phyloP scores from a whole-genome alignment of 2,888 invertebrate genomes.

The Baccha elongata region DNA sequence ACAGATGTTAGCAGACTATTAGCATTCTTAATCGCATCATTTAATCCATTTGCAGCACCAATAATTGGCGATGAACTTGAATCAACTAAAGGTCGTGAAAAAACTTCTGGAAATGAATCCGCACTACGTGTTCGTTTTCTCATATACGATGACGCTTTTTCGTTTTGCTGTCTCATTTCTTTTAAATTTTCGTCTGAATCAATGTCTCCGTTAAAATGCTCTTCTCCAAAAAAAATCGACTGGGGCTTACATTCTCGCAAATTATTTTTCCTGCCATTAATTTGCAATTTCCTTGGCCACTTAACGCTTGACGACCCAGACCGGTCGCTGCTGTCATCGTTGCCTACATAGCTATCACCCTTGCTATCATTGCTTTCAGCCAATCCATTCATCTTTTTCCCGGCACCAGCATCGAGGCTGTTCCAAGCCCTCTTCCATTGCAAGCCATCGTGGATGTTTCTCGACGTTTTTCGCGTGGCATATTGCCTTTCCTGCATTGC shows the following conservation, averaged over 20 bases:
- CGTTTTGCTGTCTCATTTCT: background rate
- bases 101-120: slow-evolving; percentile 57
- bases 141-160: background rate
- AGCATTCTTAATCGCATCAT: slow-evolving; percentile 23
- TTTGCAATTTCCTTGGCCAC: slow-evolving; percentile 56
- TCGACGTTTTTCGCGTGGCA: slow-evolving; percentile 10
- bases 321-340: slow-evolving; percentile 5
- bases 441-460: slow-evolving; percentile 1
- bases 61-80: slow-evolving; percentile 4
- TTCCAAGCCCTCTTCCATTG: background rate
- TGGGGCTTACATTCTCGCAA: slow-evolving; percentile 19
- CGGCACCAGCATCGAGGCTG: slow-evolving; percentile 16
- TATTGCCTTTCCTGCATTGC: slow-evolving; percentile 1
- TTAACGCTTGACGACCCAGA: slow-evolving; percentile 21
- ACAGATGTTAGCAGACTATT: slow-evolving; percentile 15
- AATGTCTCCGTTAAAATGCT: slow-evolving; percentile 32
- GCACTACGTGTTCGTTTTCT: slow-evolving; percentile 1
- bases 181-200: background rate
- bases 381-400: slow-evolving; percentile 25
- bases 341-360: background rate
- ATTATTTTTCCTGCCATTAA: slow-evolving; percentile 42
- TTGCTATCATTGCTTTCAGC: background rate
- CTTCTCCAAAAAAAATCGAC: slow-evolving; percentile 18
- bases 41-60: slow-evolving; percentile 5
- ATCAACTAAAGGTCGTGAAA: slow-evolving; percentile 21